phyloP scores from a whole-genome alignment of 2,113 vertebrate species.

The Seriola quinqueradiata region DNA sequence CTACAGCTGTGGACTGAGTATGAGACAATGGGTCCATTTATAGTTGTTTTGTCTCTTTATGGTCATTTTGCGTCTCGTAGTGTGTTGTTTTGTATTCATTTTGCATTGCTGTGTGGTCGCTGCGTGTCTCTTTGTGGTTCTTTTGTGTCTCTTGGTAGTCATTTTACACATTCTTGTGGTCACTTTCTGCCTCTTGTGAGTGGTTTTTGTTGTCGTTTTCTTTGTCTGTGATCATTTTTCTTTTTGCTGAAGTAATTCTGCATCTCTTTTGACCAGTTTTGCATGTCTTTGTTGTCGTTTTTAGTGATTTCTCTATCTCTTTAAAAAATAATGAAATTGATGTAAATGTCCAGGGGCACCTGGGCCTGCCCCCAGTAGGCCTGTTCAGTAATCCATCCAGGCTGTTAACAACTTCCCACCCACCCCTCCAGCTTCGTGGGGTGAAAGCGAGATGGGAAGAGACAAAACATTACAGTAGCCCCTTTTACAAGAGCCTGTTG shows the following conservation, averaged over 20 bases:
- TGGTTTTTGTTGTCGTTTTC: background rate
- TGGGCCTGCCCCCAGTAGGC: background rate
- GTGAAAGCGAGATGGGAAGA: slow-evolving; percentile 15
- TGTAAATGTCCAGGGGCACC: too few relatives aligned
- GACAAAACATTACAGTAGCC: slow-evolving; percentile 1
- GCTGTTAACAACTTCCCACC: background rate
- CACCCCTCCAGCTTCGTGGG: slow-evolving; percentile 1
- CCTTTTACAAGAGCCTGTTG: too few relatives aligned
- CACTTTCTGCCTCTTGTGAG: background rate
- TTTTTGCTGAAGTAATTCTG: background rate
- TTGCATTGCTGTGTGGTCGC: background rate
- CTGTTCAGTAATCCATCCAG: background rate
- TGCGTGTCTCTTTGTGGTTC: background rate
- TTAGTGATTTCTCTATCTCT: too few relatives aligned
- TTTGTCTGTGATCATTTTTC: background rate
- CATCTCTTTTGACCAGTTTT: too few relatives aligned
- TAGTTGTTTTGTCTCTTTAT: background rate
- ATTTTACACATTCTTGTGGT: too few relatives aligned
- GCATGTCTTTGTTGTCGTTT: background rate
- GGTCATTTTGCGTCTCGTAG: background rate
- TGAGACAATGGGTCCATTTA: background rate
- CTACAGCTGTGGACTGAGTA: background rate
- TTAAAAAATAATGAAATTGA: too few relatives aligned
- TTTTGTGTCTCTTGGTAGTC: background rate
- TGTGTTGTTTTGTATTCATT: background rate